Percentiles rank a stretch among this genome's conserved stretches.
phyloP scores from a whole-genome alignment of 2,113 vertebrate genomes.

The Melanostigma gelatinosum region DNA sequence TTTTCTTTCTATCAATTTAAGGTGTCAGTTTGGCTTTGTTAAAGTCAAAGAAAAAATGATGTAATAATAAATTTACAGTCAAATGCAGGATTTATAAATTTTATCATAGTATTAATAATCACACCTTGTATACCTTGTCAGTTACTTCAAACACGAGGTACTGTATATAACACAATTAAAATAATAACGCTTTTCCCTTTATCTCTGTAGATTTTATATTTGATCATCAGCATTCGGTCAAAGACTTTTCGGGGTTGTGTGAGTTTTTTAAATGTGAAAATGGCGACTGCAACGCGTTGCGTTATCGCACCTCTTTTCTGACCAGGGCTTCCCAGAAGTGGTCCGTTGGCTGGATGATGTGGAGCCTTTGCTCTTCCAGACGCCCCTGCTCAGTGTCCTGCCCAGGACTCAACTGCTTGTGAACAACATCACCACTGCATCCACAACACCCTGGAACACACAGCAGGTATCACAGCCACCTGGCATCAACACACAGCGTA shows the following conservation, averaged over 20 bases:
- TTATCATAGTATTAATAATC: neutral
- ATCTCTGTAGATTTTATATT: neutral
- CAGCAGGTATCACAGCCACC: constrained; percentile 77
- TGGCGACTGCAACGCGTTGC: neutral
- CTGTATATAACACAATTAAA: neutral
- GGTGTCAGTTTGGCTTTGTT: neutral
- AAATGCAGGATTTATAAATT: neutral
- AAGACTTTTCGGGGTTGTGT: neutral
- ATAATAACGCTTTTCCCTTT: neutral
- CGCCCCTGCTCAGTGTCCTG: constrained; percentile 79
- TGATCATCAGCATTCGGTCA: neutral
- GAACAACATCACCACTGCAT: constrained; percentile 34
- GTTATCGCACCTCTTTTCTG: neutral
- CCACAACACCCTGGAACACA: constrained; percentile 79
- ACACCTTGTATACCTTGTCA: neutral
- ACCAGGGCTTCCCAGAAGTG: constrained; percentile 75
- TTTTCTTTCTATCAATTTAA: neutral
- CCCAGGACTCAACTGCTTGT: constrained; percentile 62
- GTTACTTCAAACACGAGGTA: neutral
- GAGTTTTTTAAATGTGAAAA: neutral
- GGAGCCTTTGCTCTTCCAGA: constrained; percentile 74
- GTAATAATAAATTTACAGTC: neutral
- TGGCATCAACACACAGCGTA: neutral
- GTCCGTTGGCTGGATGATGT: constrained; percentile 73
- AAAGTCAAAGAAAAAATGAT: neutral